Evolutionary conservation across 2,888 invertebrate species (phyloP), one percentile per base, ranked within the genome.

Genomic region (Carabus problematicus): DNA sequence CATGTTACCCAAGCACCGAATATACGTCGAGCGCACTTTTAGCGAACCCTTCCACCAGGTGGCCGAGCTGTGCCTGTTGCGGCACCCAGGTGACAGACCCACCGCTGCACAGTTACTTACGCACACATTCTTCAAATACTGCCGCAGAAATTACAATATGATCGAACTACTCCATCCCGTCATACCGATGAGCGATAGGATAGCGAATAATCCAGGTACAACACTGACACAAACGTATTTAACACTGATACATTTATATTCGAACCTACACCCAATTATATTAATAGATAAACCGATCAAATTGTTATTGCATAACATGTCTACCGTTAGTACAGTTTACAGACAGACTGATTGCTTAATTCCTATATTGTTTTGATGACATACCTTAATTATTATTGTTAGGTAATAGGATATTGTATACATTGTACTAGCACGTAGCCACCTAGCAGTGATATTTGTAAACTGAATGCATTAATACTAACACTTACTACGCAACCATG

Each of bases 71-170:
- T 90, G 93, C 76, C 81, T 93, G 74, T 88, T 89, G 76, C 85
- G 87, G 71, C 89, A 90, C 71, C 88, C 91, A 0, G 82, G 83
- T n/a, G 85, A 86, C 77, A 84, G 94, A 60, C 93, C 93, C 58
- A 84, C 88, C 6, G 88, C 91, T 1, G 82, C 84, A 0, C 90
- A 92, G 76, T 82, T 94, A 58, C 80, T 92, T 71, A 85, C 83
- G 61, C 93, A 95, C 79, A 83, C 87, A 71, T 89, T 93, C 84
- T 91, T 95, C 79, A 94, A 93, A 80, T 90, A 91, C 76, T 85
- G 88, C 73, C 83, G 86, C 70, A 88, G 84, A 79, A 83, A 85
- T 40, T 84, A 86, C 76, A 85, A 85, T 73, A 77, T 92, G 71
- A 86, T 89, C 0, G 87, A 88, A 61, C 83, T 91, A 70, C 83